phyloP scores from a whole-genome alignment of 2,797 vertebrate species.

The Pelochelys cantorii region DNA sequence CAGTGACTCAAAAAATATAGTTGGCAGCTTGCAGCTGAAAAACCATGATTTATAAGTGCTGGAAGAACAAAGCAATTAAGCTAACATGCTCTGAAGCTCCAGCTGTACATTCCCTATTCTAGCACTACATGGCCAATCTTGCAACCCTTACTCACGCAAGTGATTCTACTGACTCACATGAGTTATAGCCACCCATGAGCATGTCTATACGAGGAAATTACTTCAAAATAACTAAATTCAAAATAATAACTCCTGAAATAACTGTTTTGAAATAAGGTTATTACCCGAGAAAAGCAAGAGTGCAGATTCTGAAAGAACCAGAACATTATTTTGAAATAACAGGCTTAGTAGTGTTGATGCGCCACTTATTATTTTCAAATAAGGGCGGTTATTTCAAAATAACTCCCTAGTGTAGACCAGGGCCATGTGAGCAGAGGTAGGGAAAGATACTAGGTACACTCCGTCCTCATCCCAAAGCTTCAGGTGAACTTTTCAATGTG shows the following conservation, averaged over 20 bases:
- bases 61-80: background rate
- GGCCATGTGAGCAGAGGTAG: background rate
- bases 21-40: background rate
- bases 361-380: too few relatives aligned
- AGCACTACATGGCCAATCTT: background rate
- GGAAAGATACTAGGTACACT: background rate
- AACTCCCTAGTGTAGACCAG: too few relatives aligned
- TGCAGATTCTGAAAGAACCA: too few relatives aligned
- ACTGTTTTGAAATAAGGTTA: too few relatives aligned
- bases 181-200: background rate
- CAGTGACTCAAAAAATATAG: background rate
- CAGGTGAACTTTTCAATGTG: background rate
- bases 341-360: too few relatives aligned
- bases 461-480: background rate
- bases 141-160: background rate
- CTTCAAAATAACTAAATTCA: too few relatives aligned
- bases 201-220: too few relatives aligned
- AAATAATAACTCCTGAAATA: too few relatives aligned
- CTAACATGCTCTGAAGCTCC: background rate
- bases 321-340: too few relatives aligned
- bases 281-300: too few relatives aligned
- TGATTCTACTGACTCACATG: background rate
- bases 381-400: too few relatives aligned
- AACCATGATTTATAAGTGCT: background rate
- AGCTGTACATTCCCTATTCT: background rate